Percentiles rank a stretch among this genome's conserved stretches.
Conservation (phyloP, 2,888 invertebrate species). For the Ormyrus labotus region DNA sequence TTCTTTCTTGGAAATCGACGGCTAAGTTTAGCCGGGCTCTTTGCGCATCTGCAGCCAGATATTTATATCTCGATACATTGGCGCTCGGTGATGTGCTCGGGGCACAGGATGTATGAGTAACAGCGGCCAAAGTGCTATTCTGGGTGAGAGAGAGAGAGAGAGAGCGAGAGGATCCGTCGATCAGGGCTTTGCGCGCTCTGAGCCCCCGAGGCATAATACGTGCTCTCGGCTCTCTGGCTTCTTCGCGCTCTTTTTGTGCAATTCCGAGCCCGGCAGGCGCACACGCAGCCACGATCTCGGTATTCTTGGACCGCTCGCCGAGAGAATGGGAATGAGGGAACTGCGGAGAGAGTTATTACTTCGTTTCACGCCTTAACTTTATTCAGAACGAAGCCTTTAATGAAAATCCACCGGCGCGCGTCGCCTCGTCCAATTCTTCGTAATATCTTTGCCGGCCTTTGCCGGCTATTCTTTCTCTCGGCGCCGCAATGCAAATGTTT, state of each 20-base stretch:
- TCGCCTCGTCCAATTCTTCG: background rate
- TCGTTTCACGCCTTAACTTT: slow-evolving; percentile 56
- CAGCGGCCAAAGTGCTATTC: slow-evolving; percentile 68
- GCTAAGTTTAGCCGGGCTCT: background rate
- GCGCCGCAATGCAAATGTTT: background rate
- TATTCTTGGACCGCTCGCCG: slow-evolving; percentile 49
- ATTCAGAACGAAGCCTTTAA: slow-evolving; percentile 49
- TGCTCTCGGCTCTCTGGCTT: slow-evolving; percentile 26
- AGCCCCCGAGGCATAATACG: slow-evolving; percentile 30
- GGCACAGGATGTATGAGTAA: slow-evolving; percentile 72
- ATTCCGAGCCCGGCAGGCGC: slow-evolving; percentile 20
- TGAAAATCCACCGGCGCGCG: slow-evolving; percentile 44
- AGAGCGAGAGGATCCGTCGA: slow-evolving; percentile 50
- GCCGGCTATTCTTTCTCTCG: background rate
- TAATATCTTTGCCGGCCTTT: slow-evolving; percentile 16
- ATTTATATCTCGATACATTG: slow-evolving; percentile 36
- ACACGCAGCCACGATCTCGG: slow-evolving; percentile 23
- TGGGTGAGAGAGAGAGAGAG: slow-evolving; percentile 66
- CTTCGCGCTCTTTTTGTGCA: slow-evolving; percentile 18
- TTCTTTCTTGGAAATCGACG: slow-evolving; percentile 9
- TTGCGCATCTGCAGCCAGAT: slow-evolving; percentile 40
- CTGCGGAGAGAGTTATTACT: slow-evolving; percentile 40
- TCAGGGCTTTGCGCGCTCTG: background rate
- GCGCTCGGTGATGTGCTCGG: slow-evolving; percentile 64
- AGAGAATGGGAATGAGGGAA: slow-evolving; percentile 14